Percentiles rank a stretch among this genome's conserved stretches.
Conservation (phyloP, 2,888 invertebrate species). For the Tubiluchus corallicola region DNA sequence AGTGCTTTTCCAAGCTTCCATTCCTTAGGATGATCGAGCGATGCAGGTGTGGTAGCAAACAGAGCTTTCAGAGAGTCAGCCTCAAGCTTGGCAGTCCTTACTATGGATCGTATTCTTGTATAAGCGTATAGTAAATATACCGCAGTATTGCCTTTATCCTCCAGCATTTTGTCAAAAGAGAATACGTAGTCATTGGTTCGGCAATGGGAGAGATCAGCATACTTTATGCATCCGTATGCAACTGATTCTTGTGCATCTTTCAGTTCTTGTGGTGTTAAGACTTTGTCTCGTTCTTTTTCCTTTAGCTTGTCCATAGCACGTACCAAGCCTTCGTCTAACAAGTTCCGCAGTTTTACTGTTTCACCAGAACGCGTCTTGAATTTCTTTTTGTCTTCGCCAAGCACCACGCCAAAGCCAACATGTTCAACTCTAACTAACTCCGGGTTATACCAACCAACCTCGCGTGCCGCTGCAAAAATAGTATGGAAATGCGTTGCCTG, state of each 20-base stretch:
- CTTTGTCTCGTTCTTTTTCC: conserved; percentile 67
- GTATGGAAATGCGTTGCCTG: conserved; percentile 57
- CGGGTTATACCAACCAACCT: conserved; percentile 50
- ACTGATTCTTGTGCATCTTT: conserved; percentile 66
- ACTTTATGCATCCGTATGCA: conserved; percentile 96
- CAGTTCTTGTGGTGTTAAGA: conserved; percentile 58
- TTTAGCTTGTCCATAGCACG: conserved; percentile 36
- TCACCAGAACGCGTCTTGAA: conserved; percentile 97
- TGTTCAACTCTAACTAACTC: conserved; percentile 54
- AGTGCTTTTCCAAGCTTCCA: conserved; percentile 69
- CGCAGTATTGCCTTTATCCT: conserved; percentile 96
- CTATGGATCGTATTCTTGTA: conserved; percentile 79
- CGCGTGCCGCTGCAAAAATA: conserved; percentile 54
- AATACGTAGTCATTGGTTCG: conserved; percentile 85
- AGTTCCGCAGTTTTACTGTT: conserved; percentile 63
- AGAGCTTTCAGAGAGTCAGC: conserved; percentile 41
- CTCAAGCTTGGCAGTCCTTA: conserved; percentile 45
- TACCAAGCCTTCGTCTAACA: conserved; percentile 61
- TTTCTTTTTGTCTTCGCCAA: conserved; percentile 94
- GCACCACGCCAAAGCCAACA: conserved; percentile 85
- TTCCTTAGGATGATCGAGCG: conserved; percentile 72
- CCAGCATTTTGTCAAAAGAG: conserved; percentile 97
- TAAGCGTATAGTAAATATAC: conserved; percentile 87
- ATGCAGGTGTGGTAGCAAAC: conserved; percentile 37
- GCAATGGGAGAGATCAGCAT: conserved; percentile 87